Conservation (phyloP, 2,888 invertebrate species). For the Phengaris alcon region DNA sequence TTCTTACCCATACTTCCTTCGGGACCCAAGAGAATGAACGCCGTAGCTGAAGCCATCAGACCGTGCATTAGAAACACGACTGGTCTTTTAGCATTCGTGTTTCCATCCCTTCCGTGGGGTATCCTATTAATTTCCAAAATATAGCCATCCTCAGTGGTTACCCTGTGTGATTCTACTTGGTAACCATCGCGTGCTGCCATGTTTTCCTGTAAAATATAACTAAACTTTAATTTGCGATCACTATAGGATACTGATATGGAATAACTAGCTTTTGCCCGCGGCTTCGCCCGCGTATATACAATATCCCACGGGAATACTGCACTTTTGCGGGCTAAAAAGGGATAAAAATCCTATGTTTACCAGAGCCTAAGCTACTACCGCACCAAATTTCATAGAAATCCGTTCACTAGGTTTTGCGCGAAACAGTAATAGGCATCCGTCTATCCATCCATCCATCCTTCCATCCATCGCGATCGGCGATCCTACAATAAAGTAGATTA, state of each 20-base stretch:
- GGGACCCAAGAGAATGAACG: neutral
- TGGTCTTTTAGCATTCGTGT: constrained; percentile 38
- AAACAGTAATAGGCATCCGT: too few relatives aligned
- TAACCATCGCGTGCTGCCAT: constrained; percentile 44
- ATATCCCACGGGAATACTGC: too few relatives aligned
- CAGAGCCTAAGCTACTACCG: too few relatives aligned
- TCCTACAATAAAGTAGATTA: too few relatives aligned
- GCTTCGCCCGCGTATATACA: too few relatives aligned
- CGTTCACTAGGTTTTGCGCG: too few relatives aligned
- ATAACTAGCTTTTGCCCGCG: too few relatives aligned
- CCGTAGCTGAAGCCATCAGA: neutral
- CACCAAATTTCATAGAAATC: too few relatives aligned
- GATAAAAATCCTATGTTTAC: too few relatives aligned
- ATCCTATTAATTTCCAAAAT: constrained; percentile 57
- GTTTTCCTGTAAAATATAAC: neutral
- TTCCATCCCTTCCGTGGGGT: constrained; percentile 42
- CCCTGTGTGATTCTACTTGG: constrained; percentile 49
- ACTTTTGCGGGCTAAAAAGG: too few relatives aligned
- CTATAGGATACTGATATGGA: neutral
- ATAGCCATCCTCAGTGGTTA: constrained; percentile 55
- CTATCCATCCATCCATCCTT: too few relatives aligned
- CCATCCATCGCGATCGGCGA: too few relatives aligned
- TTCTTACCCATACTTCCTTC: constrained; percentile 4
- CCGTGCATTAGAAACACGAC: constrained; percentile 62
- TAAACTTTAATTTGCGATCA: neutral